phyloP scores from a whole-genome alignment of 2,113 vertebrate species.

The Trogon melanurus region DNA sequence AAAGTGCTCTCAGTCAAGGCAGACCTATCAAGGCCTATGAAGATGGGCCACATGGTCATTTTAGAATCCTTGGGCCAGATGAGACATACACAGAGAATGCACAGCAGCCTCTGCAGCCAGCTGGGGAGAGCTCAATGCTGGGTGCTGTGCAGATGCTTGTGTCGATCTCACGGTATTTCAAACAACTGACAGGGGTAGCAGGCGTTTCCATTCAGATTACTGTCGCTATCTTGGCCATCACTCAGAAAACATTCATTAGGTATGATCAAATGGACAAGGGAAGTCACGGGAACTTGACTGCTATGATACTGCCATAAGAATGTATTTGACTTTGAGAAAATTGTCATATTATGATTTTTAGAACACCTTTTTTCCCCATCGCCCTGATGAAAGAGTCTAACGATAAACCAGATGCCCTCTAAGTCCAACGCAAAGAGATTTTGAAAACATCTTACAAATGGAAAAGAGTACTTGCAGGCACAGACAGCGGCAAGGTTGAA shows the following conservation, averaged over 20 bases:
- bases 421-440: background rate
- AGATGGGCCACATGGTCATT: background rate
- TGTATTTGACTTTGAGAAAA: background rate
- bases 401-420: background rate
- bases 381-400: background rate
- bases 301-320: background rate
- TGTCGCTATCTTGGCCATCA: background rate
- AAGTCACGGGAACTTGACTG: background rate
- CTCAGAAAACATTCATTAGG: background rate
- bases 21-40: background rate
- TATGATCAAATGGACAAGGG: background rate
- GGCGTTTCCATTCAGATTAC: background rate
- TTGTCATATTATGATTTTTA: background rate
- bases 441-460: background rate
- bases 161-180: background rate
- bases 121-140: background rate
- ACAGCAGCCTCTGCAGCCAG: background rate
- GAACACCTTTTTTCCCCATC: background rate
- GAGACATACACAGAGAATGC: background rate
- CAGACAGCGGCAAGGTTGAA: background rate
- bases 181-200: background rate
- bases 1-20: background rate
- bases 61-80: background rate
- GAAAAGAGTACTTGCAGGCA: background rate
- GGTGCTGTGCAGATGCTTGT: accelerated